A percentile compares a stretch with the other conserved stretches of the same genome.
Evolutionary conservation across 1,140 invertebrate genomes (phyloP).

Genomic region (Trigoniulus corallinus): DNA sequence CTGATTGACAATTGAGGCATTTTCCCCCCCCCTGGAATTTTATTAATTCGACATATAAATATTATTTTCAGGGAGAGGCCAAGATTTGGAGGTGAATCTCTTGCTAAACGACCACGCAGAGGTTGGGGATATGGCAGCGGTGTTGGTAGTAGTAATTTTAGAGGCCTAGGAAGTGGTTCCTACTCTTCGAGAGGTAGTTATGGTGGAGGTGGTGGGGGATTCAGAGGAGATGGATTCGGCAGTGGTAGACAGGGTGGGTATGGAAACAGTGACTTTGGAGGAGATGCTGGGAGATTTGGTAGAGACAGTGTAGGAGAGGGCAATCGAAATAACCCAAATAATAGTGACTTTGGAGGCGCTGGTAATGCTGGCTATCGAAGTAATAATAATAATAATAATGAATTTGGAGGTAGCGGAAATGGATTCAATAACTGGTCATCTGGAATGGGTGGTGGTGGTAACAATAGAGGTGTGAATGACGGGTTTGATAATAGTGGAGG

Average conservation of each 20-base stretch:
- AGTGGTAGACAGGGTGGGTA: constrained; percentile 1
- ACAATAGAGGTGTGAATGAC: neutral
- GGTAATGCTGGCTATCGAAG: no score
- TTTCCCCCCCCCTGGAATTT: neutral
- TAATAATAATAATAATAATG: no score
- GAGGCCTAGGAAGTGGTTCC: neutral
- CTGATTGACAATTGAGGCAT: neutral
- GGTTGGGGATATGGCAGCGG: no score
- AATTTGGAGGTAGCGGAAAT: no score
- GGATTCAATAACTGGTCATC: no score
- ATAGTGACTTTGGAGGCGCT: no score
- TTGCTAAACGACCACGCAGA: constrained; percentile 7
- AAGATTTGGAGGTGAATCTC: constrained; percentile 2
- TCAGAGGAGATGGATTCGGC: constrained; percentile 4
- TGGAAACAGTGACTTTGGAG: neutral
- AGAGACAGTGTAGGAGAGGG: no score
- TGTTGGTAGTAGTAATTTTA: no score
- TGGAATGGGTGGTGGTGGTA: constrained; percentile 9
- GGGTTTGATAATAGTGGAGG: constrained; percentile 2
- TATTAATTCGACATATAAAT: neutral
- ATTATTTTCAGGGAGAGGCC: neutral
- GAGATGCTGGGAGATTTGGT: neutral
- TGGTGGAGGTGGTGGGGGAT: constrained; percentile 4
- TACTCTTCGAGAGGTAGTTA: constrained; percentile 7
- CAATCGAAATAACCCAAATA: no score